These are phyloP conservation scores for Champsocephalus gunnari DNA, from an alignment of 2,797 vertebrate species.

Conservation along the genomic window DNA sequence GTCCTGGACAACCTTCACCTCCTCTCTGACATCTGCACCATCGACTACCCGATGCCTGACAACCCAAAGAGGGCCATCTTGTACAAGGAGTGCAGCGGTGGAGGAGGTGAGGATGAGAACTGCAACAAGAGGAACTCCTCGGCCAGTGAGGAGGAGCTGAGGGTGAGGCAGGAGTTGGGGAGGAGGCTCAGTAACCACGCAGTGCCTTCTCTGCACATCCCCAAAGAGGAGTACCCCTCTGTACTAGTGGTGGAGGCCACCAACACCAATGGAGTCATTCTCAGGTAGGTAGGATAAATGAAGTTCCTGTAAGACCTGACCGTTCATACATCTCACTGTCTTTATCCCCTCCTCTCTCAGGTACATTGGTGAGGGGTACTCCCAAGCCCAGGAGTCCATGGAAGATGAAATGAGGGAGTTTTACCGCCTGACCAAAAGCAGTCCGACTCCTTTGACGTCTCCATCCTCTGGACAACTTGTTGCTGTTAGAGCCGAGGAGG, in stretches of 20 bases:
- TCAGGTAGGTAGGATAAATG: conserved; percentile 84
- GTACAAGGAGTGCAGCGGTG: conserved; percentile 84
- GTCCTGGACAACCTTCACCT: conserved; percentile 88
- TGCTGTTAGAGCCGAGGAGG: conserved; percentile 90
- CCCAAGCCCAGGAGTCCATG: conserved; percentile 94
- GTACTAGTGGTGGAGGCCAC: conserved; percentile 92
- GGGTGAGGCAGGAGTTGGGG: conserved; percentile 62
- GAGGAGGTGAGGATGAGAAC: conserved; percentile 78
- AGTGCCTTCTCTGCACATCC: conserved; percentile 89
- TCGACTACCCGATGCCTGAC: conserved; percentile 91
- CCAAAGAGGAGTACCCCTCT: conserved; percentile 92
- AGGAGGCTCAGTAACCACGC: conserved; percentile 71
- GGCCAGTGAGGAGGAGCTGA: conserved; percentile 67
- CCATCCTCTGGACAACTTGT: conserved; percentile 88
- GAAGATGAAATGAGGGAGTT: conserved; percentile 95
- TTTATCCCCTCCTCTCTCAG: conserved; percentile 71
- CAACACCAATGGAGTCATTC: conserved; percentile 91
- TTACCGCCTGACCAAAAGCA: conserved; percentile 82
- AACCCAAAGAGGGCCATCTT: conserved; percentile 94
- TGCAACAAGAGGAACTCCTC: conserved; percentile 69
- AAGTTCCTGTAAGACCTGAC: neutral
- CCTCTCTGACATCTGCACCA: conserved; percentile 90
- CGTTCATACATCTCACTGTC: conserved; percentile 1
- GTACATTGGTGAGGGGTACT: conserved; percentile 95
- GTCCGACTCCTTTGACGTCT: conserved; percentile 69